These are phyloP conservation scores for Sebastes wilsoni DNA, from an alignment of 2,797 vertebrate genomes.

Conservation along the genomic window DNA sequence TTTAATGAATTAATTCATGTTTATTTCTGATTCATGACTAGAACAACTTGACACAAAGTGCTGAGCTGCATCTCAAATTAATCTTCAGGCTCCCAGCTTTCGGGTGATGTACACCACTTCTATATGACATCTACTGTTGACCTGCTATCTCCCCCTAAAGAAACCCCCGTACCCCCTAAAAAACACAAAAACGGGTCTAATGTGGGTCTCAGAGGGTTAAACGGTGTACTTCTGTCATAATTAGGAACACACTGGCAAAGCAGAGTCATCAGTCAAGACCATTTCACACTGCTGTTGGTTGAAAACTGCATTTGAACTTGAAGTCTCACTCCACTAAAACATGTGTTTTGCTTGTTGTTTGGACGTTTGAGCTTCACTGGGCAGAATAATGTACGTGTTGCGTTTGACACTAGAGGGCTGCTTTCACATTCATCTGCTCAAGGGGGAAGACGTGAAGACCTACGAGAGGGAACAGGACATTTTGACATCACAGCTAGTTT, in stretches of 20 bases:
- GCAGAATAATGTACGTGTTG: background rate
- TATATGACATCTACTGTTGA: too few relatives aligned
- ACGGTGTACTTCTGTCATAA: too few relatives aligned
- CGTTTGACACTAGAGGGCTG: background rate
- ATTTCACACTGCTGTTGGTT: background rate
- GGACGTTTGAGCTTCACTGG: background rate
- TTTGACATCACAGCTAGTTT: background rate
- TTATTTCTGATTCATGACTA: too few relatives aligned
- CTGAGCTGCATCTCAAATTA: too few relatives aligned
- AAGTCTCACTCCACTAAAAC: background rate
- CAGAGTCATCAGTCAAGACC: background rate
- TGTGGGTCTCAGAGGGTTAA: too few relatives aligned
- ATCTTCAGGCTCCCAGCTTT: too few relatives aligned
- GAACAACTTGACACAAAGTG: too few relatives aligned
- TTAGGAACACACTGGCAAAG: background rate
- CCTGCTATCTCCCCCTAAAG: too few relatives aligned
- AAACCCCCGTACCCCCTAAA: too few relatives aligned
- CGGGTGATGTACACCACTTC: fast-evolving
- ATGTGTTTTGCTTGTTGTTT: background rate
- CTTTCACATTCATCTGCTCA: background rate
- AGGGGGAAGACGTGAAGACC: background rate
- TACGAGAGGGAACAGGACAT: background rate
- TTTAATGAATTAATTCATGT: too few relatives aligned
- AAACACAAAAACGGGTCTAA: too few relatives aligned
- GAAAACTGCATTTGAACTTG: background rate